Base-by-base conservation (phyloP, 2,888 invertebrate species). In the Rhingia rostrata region DNA sequence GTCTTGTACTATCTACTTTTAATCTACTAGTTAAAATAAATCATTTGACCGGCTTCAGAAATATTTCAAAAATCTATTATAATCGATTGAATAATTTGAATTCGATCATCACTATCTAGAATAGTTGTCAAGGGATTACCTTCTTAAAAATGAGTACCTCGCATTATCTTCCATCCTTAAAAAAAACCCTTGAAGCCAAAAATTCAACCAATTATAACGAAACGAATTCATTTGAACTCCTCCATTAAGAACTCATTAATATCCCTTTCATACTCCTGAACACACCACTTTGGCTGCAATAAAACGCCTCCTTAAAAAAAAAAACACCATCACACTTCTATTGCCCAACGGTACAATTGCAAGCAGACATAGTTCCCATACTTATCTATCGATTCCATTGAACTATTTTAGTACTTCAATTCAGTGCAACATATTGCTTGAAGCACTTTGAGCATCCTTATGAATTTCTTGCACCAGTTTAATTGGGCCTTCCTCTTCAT, bases 401-500 rank as follows among this genome's bases (percentile, higher is more conserved):
- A 49, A 72, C 51, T 61, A 61, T 61, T 61, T 49, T 43, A 22
- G 14, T 72, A 32, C 33, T 10, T 49, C 49, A 49, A 49, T 22
- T 7, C 39, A 49, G 6, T 51, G 60, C 72, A 72, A 72, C 60
- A 60, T 41, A 70, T 70, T 49, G 70, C 60, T 43, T 9, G 9
- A 32, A 33, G 60, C 33, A 14, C 54, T 10, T n/a, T n/a, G 35
- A 30, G 63, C 37, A 22, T 60, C 72, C 60, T 72, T 72, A 61
- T 60, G 60, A 72, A 61, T 60, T 70, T 33, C 73, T 63, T 63
- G 51, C 22, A 2, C 54, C 43, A 54, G 9, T 74, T 64, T 74
- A 74, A 63, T 64, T 74, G 64, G 72, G 37, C 47, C 4, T 56
- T 56, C 9, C 64, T 74, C 30, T 74, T 56, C 32, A 56, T 54